phyloP scores from a whole-genome alignment of 1,140 invertebrate species.

The Scaptomyza hsui region DNA sequence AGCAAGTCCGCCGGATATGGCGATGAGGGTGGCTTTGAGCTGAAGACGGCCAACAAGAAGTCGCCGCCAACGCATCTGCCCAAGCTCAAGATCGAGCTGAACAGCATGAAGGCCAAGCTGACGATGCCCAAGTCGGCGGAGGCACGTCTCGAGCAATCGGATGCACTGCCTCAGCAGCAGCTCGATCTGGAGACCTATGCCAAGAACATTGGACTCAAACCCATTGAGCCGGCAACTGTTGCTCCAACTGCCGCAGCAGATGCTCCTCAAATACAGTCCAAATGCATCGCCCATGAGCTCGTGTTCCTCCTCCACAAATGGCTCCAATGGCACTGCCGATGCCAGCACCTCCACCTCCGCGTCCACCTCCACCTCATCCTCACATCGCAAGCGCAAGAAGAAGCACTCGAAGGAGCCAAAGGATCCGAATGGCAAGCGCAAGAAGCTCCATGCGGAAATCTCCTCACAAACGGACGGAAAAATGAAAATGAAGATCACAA shows the following conservation, averaged over 20 bases:
- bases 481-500: slow-evolving; percentile 82
- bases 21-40: slow-evolving; percentile 68
- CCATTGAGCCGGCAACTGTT: slow-evolving; percentile 56
- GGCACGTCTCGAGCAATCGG: slow-evolving; percentile 39
- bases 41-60: slow-evolving; percentile 79
- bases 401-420: slow-evolving; percentile 82
- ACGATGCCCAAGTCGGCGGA: slow-evolving; percentile 69
- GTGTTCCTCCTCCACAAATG: slow-evolving; percentile 66
- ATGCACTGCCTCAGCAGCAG: slow-evolving; percentile 33
- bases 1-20: slow-evolving; percentile 46
- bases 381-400: slow-evolving; percentile 83
- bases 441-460: slow-evolving; percentile 80
- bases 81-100: slow-evolving; percentile 79
- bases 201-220: slow-evolving; percentile 80
- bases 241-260: slow-evolving; percentile 2
- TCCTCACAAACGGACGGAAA: slow-evolving; percentile 79
- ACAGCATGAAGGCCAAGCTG: slow-evolving; percentile 68
- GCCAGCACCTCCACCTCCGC: slow-evolving; percentile 18
- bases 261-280: slow-evolving; percentile 62
- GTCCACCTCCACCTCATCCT: slow-evolving; percentile 25
- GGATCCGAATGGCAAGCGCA: slow-evolving; percentile 73
- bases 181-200: slow-evolving; percentile 80
- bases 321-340: slow-evolving; percentile 54
- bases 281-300: slow-evolving; percentile 79
- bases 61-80: slow-evolving; percentile 45